Evolutionary conservation across 2,113 vertebrate species (phyloP).

Genomic region (Hypanus sabinus): DNA sequence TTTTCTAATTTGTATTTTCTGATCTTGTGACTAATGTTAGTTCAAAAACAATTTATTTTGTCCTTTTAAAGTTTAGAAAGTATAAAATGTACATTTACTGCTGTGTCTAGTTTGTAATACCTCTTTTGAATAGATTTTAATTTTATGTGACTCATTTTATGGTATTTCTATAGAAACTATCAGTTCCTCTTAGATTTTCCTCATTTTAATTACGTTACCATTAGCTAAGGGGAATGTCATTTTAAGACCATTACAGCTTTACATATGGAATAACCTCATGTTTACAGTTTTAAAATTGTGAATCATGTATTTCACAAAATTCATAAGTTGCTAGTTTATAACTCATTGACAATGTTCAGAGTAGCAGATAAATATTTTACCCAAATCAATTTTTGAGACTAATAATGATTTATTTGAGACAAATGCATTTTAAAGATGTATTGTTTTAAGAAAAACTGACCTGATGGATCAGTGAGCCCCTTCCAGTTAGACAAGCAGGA

Average conservation of each 20-base stretch:
- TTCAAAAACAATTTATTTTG: not conserved
- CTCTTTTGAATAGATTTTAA: not conserved
- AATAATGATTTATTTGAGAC: not conserved
- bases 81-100: not conserved
- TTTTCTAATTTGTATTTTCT: not conserved
- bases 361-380: not conserved
- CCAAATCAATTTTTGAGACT: not conserved
- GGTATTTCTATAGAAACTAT: not conserved
- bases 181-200: not conserved
- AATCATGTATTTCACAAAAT: not conserved
- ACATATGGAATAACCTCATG: too few relatives aligned
- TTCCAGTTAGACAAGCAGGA: conserved; percentile 30
- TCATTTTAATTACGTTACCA: not conserved
- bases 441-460: not conserved
- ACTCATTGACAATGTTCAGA: not conserved
- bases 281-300: not conserved
- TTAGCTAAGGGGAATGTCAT: not conserved
- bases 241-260: not conserved
- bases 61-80: not conserved
- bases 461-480: conserved; percentile 26
- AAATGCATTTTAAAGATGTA: not conserved
- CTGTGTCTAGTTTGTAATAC: too few relatives aligned
- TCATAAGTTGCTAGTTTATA: not conserved
- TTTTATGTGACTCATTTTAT: not conserved
- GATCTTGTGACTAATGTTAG: not conserved